Base-by-base conservation (phyloP, 2,797 vertebrate species). In the Erpetoichthys calabaricus region DNA sequence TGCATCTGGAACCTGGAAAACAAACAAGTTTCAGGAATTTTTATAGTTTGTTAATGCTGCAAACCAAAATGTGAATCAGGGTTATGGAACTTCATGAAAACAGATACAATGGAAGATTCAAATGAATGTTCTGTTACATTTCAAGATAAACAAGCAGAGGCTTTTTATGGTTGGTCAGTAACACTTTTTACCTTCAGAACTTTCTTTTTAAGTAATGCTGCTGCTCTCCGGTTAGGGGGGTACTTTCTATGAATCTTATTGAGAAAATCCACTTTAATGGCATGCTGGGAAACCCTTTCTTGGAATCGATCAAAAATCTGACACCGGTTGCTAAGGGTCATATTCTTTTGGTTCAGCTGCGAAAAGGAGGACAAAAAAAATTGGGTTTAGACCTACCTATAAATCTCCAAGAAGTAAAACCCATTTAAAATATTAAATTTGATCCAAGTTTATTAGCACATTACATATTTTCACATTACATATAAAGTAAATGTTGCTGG, bases 301-400 rank as follows among this genome's bases (percentile, higher is more conserved):
- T 97, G 92, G 74, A 97, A 95, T 70, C 89, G 89, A 80, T 95
- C 92, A 58, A 95, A 97, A 56, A 97, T 89, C 80, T 91, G 90
- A 77, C 92, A 97, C 73, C 91, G 89, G 71, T 89, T 90, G 69
- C 91, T 92, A 70, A 97, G 76, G 51, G 91, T 93, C 76, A 95
- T 83, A 75, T 74, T 91, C 81, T 87, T 90, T 83, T 94, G 91
- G 79, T 91, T 91, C 71, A 94, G 83, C 91, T 93, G 67, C 25
- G 58, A 51, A 57, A 41, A 54, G 53, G 9, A 54, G 41, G 5
- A 49, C 3, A 9, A 51, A 25, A 6, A 5, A 51, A 51, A 5
- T 51, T 5, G 41, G 3, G 50, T 5, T 25, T 9, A 25, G 25
- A 25, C 25, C 25, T 25, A 25, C 25, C 25, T 25, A 25, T 25